These are phyloP conservation scores for Villa cingulata DNA, from an alignment of 2,888 invertebrate genomes.

Conservation along the genomic window DNA sequence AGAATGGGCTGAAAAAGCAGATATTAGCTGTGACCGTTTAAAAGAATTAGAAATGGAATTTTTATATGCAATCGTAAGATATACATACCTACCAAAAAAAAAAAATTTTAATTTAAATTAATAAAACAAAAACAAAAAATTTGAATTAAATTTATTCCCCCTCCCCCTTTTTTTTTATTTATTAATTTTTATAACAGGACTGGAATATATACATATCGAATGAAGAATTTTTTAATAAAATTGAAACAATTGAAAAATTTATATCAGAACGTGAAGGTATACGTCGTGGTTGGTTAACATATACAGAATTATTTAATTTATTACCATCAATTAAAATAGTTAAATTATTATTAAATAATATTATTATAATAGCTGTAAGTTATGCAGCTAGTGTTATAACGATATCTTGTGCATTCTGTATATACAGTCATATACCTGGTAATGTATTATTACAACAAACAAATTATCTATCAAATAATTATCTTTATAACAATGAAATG, in stretches of 20 bases:
- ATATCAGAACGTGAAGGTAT: conserved; percentile 61
- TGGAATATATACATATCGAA: conserved; percentile 77
- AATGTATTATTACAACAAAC: conserved; percentile 30
- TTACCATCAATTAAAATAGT: conserved; percentile 30
- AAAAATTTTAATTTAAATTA: background rate
- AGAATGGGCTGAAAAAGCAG: conserved; percentile 84
- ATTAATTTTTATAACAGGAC: conserved; percentile 37
- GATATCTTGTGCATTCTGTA: conserved; percentile 36
- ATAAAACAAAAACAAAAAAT: too few relatives aligned
- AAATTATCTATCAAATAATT: background rate
- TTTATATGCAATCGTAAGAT: conserved; percentile 76
- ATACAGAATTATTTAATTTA: conserved; percentile 54
- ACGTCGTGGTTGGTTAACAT: conserved; percentile 68
- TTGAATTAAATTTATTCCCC: conserved; percentile 6
- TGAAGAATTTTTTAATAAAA: conserved; percentile 57
- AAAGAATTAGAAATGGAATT: conserved; percentile 79
- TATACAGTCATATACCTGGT: conserved; percentile 41
- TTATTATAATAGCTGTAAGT: conserved; percentile 30
- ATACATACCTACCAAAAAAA: too few relatives aligned
- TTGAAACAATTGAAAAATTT: conserved; percentile 53
- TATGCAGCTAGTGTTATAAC: conserved; percentile 35
- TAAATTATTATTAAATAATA: conserved; percentile 28
- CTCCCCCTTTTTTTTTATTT: conserved; percentile 9
- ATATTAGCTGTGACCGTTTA: conserved; percentile 55
- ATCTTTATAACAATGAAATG: background rate